These are phyloP conservation scores for Etheostoma spectabile DNA, from an alignment of 2,113 vertebrate species.

Conservation along the genomic window DNA sequence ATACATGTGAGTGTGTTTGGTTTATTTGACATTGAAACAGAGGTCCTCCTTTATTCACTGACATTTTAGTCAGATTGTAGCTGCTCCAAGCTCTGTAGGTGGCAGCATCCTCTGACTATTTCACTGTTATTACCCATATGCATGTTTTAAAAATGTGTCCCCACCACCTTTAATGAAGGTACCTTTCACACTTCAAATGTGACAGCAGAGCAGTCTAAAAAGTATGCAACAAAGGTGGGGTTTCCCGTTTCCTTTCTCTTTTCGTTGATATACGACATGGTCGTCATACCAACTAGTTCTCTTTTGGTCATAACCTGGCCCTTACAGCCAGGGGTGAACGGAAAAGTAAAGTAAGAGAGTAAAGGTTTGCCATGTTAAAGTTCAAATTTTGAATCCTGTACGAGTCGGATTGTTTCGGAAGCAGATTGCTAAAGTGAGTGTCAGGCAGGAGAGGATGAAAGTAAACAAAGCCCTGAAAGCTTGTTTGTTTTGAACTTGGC, in stretches of 20 bases:
- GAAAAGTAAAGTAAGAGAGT: too few species aligned
- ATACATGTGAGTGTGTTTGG: background rate
- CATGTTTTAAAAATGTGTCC: background rate
- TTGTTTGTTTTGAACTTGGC: constrained; percentile 37
- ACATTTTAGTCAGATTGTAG: background rate
- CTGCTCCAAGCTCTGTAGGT: background rate
- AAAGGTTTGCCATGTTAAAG: background rate
- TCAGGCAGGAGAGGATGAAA: background rate
- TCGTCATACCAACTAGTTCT: background rate
- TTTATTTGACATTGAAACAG: constrained; percentile 1
- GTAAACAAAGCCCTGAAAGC: constrained; percentile 1
- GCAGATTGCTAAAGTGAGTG: background rate
- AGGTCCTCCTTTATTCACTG: background rate
- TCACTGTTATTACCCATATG: background rate
- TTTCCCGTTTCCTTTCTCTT: background rate
- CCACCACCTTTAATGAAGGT: background rate
- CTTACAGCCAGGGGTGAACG: background rate
- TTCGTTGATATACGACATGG: background rate
- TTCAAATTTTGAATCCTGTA: background rate
- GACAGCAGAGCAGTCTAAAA: background rate
- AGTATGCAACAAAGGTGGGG: background rate
- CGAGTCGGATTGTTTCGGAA: background rate
- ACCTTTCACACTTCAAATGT: background rate
- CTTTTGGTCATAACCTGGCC: background rate
- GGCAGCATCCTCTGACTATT: constrained; percentile 8